These are phyloP conservation scores for Leptogaster cylindrica DNA, from an alignment of 2,888 invertebrate genomes.

Conservation along the genomic window DNA sequence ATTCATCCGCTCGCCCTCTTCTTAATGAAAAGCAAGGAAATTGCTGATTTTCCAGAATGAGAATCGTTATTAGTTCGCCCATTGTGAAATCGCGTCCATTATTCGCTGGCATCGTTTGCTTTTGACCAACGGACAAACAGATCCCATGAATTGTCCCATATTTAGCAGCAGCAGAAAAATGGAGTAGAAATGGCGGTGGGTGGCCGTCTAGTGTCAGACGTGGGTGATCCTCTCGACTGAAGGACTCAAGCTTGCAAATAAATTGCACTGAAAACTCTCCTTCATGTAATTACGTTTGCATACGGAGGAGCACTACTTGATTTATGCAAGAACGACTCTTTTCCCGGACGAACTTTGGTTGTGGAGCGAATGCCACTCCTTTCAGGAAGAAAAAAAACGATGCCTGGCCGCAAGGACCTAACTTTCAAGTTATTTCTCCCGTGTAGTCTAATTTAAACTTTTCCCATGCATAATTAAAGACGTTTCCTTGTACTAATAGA, in stretches of 20 bases:
- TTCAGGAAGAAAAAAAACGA: slow-evolving; percentile 10
- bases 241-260: no score
- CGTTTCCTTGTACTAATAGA: slow-evolving; percentile 19
- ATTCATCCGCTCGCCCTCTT: neutral
- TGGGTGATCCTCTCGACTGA: no score
- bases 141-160: neutral
- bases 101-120: neutral
- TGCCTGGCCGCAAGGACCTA: slow-evolving; percentile 14
- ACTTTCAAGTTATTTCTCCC: neutral
- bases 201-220: neutral
- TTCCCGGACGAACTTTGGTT: neutral
- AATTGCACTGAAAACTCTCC: slow-evolving; percentile 9
- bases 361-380: slow-evolving; percentile 1
- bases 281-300: slow-evolving; percentile 16
- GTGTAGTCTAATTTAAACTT: slow-evolving; percentile 31
- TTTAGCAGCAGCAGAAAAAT: neutral
- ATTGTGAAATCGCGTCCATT: neutral
- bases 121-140: neutral
- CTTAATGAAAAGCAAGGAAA: slow-evolving; percentile 1
- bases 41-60: slow-evolving; percentile 1
- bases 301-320: neutral
- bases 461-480: slow-evolving; percentile 37
- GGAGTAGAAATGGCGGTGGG: neutral
- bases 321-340: neutral
- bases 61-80: neutral